Evolutionary conservation across 2,888 invertebrate genomes (phyloP).

Genomic region (Unio delphinus): DNA sequence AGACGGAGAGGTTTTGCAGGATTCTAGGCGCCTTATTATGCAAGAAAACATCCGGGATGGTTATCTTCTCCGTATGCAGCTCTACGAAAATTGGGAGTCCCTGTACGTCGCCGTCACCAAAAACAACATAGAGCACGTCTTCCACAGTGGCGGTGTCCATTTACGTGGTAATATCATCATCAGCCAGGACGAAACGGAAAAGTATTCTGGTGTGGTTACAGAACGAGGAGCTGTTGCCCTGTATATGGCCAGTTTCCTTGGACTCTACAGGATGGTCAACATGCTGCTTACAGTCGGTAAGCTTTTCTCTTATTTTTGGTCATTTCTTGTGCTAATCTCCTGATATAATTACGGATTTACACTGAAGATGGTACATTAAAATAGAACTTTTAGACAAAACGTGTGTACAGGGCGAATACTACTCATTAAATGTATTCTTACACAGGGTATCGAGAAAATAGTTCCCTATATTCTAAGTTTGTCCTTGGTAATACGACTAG

Average conservation of each 20-base stretch:
- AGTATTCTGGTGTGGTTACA: conserved; percentile 34
- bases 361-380: no score
- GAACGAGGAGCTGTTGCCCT: conserved; percentile 48
- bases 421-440: no score
- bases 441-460: no score
- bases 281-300: conserved; percentile 41
- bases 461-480: no score
- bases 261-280: conserved; percentile 43
- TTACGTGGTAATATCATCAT: conserved; percentile 36
- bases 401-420: no score
- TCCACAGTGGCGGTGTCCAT: conserved; percentile 47
- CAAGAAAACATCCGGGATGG: conserved; percentile 54
- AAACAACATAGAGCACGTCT: conserved; percentile 45
- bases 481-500: no score
- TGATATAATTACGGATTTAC: no score
- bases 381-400: no score
- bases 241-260: conserved; percentile 44
- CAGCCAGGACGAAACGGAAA: conserved; percentile 30
- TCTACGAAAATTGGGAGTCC: conserved; percentile 46
- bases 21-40: conserved; percentile 43
- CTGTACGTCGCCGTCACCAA: conserved; percentile 33
- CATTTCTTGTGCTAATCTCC: no score
- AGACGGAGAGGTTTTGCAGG: conserved; percentile 43
- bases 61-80: conserved; percentile 44
- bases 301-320: neutral